phyloP scores from a whole-genome alignment of 2,113 vertebrate genomes.

The Chionodraco myersi region DNA sequence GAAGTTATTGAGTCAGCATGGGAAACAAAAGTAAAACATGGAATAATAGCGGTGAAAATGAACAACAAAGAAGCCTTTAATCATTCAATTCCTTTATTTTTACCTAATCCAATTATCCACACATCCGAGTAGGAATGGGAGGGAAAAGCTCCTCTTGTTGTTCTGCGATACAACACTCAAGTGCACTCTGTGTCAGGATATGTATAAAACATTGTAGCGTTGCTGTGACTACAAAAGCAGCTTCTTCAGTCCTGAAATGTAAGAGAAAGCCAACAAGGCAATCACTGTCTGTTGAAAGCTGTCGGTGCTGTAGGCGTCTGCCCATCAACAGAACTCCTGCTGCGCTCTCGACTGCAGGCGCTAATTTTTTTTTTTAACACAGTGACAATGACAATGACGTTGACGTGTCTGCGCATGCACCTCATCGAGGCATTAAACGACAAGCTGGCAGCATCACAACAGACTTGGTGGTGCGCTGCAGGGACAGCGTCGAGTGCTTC shows the following conservation, averaged over 20 bases:
- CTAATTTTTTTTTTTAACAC: constrained; percentile 26
- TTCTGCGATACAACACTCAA: neutral
- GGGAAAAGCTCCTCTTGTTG: neutral
- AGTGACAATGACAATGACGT: constrained; percentile 35
- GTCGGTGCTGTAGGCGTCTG: constrained; percentile 67
- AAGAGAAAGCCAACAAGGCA: constrained; percentile 66
- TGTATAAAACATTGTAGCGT: constrained; percentile 38
- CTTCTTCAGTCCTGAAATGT: constrained; percentile 54
- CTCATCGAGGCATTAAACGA: constrained; percentile 68
- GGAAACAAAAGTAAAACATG: constrained; percentile 46
- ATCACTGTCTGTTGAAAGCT: constrained; percentile 65
- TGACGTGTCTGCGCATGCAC: constrained; percentile 43
- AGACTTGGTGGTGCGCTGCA: constrained; percentile 51
- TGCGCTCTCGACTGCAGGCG: constrained; percentile 57
- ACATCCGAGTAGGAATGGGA: constrained; percentile 19
- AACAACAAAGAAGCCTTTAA: constrained; percentile 62
- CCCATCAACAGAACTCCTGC: constrained; percentile 60
- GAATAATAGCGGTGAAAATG: constrained; percentile 42
- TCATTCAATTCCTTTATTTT: constrained; percentile 49
- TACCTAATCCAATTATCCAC: constrained; percentile 57
- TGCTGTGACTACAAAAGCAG: constrained; percentile 50
- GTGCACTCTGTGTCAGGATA: constrained; percentile 17
- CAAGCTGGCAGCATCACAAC: constrained; percentile 62
- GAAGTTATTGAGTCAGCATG: constrained; percentile 69
- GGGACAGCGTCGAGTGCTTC: constrained; percentile 31